phyloP scores from a whole-genome alignment of 2,113 vertebrate species.

The Neogobius melanostomus region DNA sequence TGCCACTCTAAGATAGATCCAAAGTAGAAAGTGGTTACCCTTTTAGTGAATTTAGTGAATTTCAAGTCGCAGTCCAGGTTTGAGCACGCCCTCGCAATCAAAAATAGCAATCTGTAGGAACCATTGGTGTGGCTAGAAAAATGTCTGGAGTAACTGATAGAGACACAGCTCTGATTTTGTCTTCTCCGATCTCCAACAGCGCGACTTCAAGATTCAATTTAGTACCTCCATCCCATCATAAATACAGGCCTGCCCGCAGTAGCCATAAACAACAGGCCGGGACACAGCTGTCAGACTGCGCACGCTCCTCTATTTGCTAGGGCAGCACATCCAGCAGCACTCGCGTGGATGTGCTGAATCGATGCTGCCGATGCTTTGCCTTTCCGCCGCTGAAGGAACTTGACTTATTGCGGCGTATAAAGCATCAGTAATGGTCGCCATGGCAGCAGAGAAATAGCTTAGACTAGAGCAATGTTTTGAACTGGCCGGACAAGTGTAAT shows the following conservation, averaged over 20 bases:
- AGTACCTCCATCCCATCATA: neutral
- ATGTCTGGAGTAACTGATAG: neutral
- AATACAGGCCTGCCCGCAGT: constrained; percentile 4
- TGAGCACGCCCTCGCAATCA: no score
- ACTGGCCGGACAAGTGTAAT: constrained; percentile 4
- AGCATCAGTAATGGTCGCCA: constrained; percentile 1
- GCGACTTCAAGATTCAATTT: neutral
- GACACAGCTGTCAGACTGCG: constrained; percentile 7
- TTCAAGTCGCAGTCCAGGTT: no score
- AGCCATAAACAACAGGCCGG: constrained; percentile 8
- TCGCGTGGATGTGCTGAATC: neutral
- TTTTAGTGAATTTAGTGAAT: no score
- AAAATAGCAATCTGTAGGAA: no score
- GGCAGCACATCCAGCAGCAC: neutral
- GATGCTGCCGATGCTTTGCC: neutral
- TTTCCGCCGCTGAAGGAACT: neutral
- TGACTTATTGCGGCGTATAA: constrained; percentile 3
- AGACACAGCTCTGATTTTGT: constrained; percentile 6
- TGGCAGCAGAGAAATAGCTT: constrained; percentile 1
- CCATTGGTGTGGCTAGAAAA: neutral
- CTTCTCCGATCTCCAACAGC: neutral
- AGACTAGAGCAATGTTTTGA: constrained; percentile 6
- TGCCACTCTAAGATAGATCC: no score
- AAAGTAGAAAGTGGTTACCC: no score
- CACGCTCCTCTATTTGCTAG: neutral